Evolutionary conservation across 2,797 vertebrate species (phyloP).

Genomic region (Danio tinwini): DNA sequence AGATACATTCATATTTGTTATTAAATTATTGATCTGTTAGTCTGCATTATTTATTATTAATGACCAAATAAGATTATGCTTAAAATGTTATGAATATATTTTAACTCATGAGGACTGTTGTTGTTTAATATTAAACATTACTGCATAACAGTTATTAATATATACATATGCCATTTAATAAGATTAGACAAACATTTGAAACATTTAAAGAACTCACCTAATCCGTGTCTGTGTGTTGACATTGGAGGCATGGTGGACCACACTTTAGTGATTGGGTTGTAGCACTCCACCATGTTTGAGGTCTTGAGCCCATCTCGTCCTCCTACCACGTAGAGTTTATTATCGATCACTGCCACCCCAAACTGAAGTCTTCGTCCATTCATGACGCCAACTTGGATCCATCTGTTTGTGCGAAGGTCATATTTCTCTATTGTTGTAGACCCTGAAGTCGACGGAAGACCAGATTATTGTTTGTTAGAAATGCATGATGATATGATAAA

Average conservation of each 20-base stretch:
- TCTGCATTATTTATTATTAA: neutral
- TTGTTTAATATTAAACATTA: neutral
- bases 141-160: neutral
- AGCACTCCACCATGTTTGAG: slow-evolving; percentile 95
- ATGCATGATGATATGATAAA: neutral
- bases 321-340: slow-evolving; percentile 94
- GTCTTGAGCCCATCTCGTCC: slow-evolving; percentile 97
- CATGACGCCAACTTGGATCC: slow-evolving; percentile 93
- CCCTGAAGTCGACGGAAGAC: slow-evolving; percentile 71
- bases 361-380: slow-evolving; percentile 93
- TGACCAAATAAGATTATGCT: neutral
- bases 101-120: neutral
- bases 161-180: slow-evolving; percentile 5
- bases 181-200: neutral
- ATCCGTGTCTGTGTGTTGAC: slow-evolving; percentile 96
- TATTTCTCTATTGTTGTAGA: slow-evolving; percentile 97
- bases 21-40: neutral
- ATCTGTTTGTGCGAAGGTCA: slow-evolving; percentile 93
- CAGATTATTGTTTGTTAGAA: slow-evolving; percentile 1
- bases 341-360: slow-evolving; percentile 95
- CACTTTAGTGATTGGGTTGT: slow-evolving; percentile 89
- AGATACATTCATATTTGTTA: neutral
- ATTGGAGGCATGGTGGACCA: slow-evolving; percentile 98
- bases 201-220: slow-evolving; percentile 79
- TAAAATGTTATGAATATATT: too few species aligned